Conservation (phyloP, 1,140 invertebrate genomes). For the Macrobrachium rosenbergii region DNA sequence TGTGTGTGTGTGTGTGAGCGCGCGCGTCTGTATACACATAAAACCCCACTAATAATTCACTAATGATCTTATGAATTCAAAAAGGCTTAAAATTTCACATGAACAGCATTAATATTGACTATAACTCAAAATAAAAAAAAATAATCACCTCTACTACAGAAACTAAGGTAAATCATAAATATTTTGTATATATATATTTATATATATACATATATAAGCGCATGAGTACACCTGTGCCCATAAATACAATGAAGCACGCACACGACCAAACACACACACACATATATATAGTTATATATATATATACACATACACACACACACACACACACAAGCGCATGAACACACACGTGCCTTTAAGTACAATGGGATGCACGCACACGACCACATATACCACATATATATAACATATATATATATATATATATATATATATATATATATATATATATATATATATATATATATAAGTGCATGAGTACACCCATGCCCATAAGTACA, state of each 20-base stretch:
- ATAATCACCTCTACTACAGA: too few relatives aligned
- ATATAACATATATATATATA: too few relatives aligned
- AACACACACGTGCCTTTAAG: not conserved
- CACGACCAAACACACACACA: not conserved
- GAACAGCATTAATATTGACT: too few relatives aligned
- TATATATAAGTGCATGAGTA: conserved; percentile 17
- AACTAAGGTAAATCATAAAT: too few relatives aligned
- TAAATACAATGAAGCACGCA: not conserved
- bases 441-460: conserved; percentile 22
- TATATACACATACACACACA: conserved; percentile 2
- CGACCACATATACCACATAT: not conserved
- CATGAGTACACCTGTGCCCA: not conserved
- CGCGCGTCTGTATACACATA: not conserved
- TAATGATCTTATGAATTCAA: too few relatives aligned
- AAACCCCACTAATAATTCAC: too few relatives aligned
- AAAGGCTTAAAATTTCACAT: too few relatives aligned
- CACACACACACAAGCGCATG: not conserved
- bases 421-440: conserved; percentile 16
- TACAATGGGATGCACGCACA: not conserved
- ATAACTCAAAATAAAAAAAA: too few relatives aligned
- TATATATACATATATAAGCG: not conserved
- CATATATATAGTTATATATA: not conserved
- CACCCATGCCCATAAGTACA: too few relatives aligned
- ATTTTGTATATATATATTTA: not conserved
- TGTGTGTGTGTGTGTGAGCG: not conserved